phyloP scores from a whole-genome alignment of 2,888 invertebrate species.

The Mycalesis mineus region DNA sequence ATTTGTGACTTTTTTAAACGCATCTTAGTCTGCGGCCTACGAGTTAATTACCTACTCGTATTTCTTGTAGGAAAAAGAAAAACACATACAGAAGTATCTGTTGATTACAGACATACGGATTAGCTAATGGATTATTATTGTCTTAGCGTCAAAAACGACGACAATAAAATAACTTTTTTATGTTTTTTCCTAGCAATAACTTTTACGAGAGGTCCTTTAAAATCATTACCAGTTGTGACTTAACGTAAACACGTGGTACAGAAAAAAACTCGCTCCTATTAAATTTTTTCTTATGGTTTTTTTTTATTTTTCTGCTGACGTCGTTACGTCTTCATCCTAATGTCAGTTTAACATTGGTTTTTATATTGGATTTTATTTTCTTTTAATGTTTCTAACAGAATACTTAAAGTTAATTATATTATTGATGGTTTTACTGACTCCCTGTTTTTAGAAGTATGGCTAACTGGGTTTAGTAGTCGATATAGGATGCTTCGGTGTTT shows the following conservation, averaged over 20 bases:
- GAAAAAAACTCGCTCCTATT: constrained; percentile 23
- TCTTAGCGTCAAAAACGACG: background rate
- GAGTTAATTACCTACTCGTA: too few species aligned
- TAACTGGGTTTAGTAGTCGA: too few species aligned
- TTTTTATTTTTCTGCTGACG: constrained; percentile 23
- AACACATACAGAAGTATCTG: too few species aligned
- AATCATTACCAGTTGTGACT: constrained; percentile 19
- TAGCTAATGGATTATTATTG: too few species aligned
- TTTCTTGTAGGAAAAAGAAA: too few species aligned
- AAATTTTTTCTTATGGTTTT: constrained; percentile 20
- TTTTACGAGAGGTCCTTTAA: constrained; percentile 22
- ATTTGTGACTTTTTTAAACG: too few species aligned
- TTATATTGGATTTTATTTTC: constrained; percentile 7
- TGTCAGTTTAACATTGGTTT: constrained; percentile 21
- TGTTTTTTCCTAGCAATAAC: constrained; percentile 17
- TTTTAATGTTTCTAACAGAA: background rate
- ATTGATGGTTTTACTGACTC: background rate
- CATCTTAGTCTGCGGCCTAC: too few species aligned
- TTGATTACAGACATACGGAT: too few species aligned
- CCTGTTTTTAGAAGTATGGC: background rate
- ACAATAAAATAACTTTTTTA: constrained; percentile 1
- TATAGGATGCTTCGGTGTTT: too few species aligned
- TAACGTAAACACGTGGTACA: constrained; percentile 25
- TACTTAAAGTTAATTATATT: background rate
- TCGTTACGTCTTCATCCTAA: constrained; percentile 28